These are phyloP conservation scores for Crossaster papposus DNA, from an alignment of 53 echinoderm and acorn worm genomes.

Conservation along the genomic window DNA sequence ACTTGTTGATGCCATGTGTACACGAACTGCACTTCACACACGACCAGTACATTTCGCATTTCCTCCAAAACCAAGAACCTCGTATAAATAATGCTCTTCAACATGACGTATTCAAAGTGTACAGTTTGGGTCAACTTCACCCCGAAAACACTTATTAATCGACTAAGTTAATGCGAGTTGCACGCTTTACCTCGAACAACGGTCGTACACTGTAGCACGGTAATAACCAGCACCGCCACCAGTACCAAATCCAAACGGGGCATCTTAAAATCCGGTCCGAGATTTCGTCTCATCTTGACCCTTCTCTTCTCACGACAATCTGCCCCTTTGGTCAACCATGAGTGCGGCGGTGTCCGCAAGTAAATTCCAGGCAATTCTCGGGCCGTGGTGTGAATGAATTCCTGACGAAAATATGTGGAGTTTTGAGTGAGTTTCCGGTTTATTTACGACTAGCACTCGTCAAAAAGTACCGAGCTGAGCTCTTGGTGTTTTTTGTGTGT, in stretches of 20 bases:
- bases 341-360: slow-evolving; percentile 35
- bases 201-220: slow-evolving; percentile 14
- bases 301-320: slow-evolving; percentile 47
- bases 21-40: not conserved
- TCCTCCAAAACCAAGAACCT: not conserved
- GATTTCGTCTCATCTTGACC: slow-evolving; percentile 31
- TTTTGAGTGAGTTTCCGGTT: not conserved
- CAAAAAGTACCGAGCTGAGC: not conserved
- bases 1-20: not conserved
- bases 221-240: slow-evolving; percentile 26
- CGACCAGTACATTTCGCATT: not conserved
- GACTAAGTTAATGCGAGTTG: not conserved
- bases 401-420: slow-evolving; percentile 26
- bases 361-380: slow-evolving; percentile 48
- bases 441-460: not conserved
- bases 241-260: slow-evolving; percentile 56
- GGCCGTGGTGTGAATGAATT: slow-evolving; percentile 8
- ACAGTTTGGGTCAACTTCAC: not conserved
- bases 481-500: slow-evolving; percentile 11
- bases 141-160: not conserved
- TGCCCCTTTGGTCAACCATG: slow-evolving; percentile 41
- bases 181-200: slow-evolving; percentile 51
- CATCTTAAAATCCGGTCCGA: slow-evolving; percentile 51
- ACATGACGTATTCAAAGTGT: not conserved
- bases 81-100: not conserved